Evolutionary conservation across 2,797 vertebrate genomes (phyloP), one percentile per base, ranked within the genome.

Genomic region (Pristis pectinata): DNA sequence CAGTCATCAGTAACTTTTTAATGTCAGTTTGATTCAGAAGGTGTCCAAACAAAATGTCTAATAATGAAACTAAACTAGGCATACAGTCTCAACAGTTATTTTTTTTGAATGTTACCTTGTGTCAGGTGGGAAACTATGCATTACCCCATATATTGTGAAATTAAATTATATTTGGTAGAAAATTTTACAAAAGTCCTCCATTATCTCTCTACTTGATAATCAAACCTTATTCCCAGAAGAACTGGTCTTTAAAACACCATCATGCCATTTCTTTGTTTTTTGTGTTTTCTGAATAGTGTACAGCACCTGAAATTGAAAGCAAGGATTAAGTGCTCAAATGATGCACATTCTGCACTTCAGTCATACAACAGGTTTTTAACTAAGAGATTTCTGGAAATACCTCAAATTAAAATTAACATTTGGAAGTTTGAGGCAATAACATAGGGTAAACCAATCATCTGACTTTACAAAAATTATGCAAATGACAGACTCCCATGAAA

Each of bases 251-350:
- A 98, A 96, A 96, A 97, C 91, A 93, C 97, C 97, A 95, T 98
- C 97, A 95, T 97, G 97, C 97, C 97, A 98, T 0, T 97, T 96
- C 96, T 98, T 98, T 0, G 97, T 96, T 94, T 98, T 98, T 95
- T 97, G 97, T 74, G 64, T 96, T 96, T 98, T 98, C 82, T 98
- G 97, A 95, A 98, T 97, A 95, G 97, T 98, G 95, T 97, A 98
- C 0, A 98, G 95, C 9, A 97, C 97, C 97, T 97, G 67, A 56
- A 85, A 93, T 72, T 53, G 5, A 79, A 93, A 27, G 15, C 67
- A 94, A 64, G 56, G 27, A 34, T 24, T 94, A 37, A 85, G 10
- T 53, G 3, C 80, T 94, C 56, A 94, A 64, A 61, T 27, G 17
- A 70, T 53, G 24, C 22, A 80, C 56, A 9, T 61, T 72, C 27